These are phyloP conservation scores for Halotydeus destructor DNA, from an alignment of 1,140 invertebrate genomes.

Conservation along the genomic window DNA sequence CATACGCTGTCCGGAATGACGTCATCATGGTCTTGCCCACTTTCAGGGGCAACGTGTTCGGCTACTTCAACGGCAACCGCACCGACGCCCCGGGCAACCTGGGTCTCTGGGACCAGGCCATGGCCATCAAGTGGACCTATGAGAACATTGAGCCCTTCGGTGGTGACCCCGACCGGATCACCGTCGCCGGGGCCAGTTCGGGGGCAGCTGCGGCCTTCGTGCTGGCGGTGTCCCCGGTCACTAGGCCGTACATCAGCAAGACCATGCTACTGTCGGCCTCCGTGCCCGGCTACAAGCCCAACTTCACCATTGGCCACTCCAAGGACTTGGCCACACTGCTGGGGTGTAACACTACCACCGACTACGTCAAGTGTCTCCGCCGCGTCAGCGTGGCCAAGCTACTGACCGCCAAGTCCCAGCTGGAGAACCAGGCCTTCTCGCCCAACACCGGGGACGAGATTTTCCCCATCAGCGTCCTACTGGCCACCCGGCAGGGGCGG, in stretches of 20 bases:
- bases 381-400: too few species aligned
- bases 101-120: constrained; percentile 20
- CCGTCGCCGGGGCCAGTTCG: constrained; percentile 29
- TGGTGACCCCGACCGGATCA: constrained; percentile 22
- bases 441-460: too few species aligned
- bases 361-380: too few species aligned
- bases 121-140: constrained; percentile 27
- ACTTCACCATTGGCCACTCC: too few species aligned
- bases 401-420: too few species aligned
- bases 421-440: too few species aligned
- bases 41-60: constrained; percentile 1
- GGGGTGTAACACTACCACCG: too few species aligned
- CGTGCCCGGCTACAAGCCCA: too few species aligned
- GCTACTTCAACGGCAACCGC: neutral
- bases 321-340: too few species aligned
- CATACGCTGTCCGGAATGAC: neutral
- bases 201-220: constrained; percentile 30
- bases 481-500: too few species aligned
- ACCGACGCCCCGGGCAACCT: constrained; percentile 18
- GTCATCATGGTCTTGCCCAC: neutral
- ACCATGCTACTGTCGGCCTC: too few species aligned
- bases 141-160: constrained; percentile 31
- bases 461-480: too few species aligned
- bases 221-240: constrained; percentile 23
- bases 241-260: constrained; percentile 14